phyloP scores from a whole-genome alignment of 2,888 invertebrate species.

The Creontiades dilutus region DNA sequence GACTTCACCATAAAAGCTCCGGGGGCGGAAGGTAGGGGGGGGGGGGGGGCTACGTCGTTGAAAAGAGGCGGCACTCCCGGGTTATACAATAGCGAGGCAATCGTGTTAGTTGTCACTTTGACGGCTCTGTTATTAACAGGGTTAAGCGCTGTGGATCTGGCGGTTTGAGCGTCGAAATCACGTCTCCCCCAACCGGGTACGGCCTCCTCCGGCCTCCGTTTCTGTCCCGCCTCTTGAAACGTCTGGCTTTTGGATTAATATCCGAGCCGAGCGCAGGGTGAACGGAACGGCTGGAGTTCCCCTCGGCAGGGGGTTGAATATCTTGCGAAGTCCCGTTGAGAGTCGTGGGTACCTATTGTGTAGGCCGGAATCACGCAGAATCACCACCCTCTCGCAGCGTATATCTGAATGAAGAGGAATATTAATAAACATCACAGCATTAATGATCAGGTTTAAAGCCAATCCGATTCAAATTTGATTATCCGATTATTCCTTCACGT shows the following conservation, averaged over 20 bases:
- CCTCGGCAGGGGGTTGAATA: too few species aligned
- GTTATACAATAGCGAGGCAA: slow-evolving; percentile 14
- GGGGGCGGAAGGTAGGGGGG: background rate
- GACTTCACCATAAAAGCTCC: background rate
- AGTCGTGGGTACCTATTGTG: too few species aligned
- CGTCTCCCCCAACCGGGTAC: background rate
- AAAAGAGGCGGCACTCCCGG: slow-evolving; percentile 14
- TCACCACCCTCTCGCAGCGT: too few species aligned
- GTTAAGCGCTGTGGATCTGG: background rate
- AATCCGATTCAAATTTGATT: too few species aligned
- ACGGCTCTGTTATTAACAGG: slow-evolving; percentile 28
- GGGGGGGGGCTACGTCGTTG: background rate
- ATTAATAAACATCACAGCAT: too few species aligned
- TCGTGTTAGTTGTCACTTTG: slow-evolving; percentile 38
- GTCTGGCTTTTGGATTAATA: slow-evolving; percentile 7
- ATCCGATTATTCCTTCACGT: too few species aligned
- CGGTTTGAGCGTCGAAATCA: slow-evolving; percentile 14
- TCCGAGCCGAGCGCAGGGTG: background rate
- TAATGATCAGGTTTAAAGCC: too few species aligned
- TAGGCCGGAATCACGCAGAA: too few species aligned
- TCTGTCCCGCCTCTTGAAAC: background rate
- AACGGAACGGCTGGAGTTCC: background rate
- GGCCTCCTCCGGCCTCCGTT: background rate
- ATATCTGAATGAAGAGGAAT: too few species aligned
- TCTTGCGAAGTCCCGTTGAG: too few species aligned